These are phyloP conservation scores for Grammomys surdaster DNA, from an alignment of 2,113 vertebrate species.

Conservation along the genomic window DNA sequence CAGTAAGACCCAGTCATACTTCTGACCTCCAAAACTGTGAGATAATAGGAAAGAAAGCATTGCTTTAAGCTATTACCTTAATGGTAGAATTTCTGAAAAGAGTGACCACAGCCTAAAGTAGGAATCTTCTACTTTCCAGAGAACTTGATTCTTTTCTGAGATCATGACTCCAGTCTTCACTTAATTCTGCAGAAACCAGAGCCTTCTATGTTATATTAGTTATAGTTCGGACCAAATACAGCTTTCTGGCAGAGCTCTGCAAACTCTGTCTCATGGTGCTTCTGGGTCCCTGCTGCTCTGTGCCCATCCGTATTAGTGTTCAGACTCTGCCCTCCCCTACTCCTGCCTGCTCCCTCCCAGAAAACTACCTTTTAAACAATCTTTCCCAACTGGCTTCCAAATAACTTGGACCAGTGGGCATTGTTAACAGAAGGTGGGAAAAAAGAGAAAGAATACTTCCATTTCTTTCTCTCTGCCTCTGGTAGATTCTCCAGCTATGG, in stretches of 20 bases:
- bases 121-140: background rate
- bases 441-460: background rate
- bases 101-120: background rate
- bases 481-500: no score
- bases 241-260: background rate
- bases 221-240: slow-evolving; percentile 24
- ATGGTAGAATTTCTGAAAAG: background rate
- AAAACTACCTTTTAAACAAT: background rate
- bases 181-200: slow-evolving; percentile 52
- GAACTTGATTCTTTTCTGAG: slow-evolving; percentile 20
- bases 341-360: background rate
- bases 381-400: background rate
- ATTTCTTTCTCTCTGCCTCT: background rate
- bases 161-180: background rate
- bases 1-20: background rate
- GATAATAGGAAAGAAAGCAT: background rate
- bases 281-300: background rate
- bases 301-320: background rate
- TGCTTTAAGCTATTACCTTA: background rate
- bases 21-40: background rate
- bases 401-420: background rate
- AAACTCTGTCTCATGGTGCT: background rate
- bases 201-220: slow-evolving; percentile 25
- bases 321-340: background rate
- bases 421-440: background rate